Evolutionary conservation across 2,113 vertebrate species (phyloP), one percentile per base, ranked within the genome.

Genomic region (Porphyrio hochstetteri): DNA sequence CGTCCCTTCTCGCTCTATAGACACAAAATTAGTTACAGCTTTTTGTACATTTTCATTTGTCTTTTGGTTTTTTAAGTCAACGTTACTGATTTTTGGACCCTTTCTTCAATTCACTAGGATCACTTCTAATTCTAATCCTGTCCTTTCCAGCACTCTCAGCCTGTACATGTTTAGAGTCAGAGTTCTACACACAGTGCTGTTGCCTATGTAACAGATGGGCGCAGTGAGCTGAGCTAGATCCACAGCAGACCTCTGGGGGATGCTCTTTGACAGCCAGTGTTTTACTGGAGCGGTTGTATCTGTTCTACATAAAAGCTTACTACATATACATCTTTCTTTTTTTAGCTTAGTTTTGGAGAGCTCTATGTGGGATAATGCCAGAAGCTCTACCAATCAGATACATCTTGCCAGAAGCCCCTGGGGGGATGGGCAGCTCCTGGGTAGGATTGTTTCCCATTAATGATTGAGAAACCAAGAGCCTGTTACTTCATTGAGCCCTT

Each of bases 31-130:
- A 67, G 48, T 75, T 89, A 76, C 28, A 48, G 48, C 5, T 9
- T 53, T 92, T 79, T 87, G 61, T 95, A 90, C 46, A 79, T 91
- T 59, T 80, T 87, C 57, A 48, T 95, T 93, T 95, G 93, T 92
- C 67, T 31, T 59, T 76, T 88, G 87, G 81, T 53, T 76, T 88
- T 87, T 86, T 56, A 71, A 61, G 85, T 70, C 14, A 9, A 0
- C 76, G 50, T 91, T 92, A 82, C 0, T 80, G 81, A 82, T 59
- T 90, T 92, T 94, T 79, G 78, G 44, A 95, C 28, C 36, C 42
- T 85, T 92, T 91, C 31, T 91, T 86, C 70, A 74, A 2, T 85
- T 87, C n/a, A 38, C 8, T 3, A 79, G 50, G 78, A 87, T 61
- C 0, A 0, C 35, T 92, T 93, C 65, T 88, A 90, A 67, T 82